Conservation (phyloP, 2,113 vertebrate genomes). For the Psilopsiagon aymara region DNA sequence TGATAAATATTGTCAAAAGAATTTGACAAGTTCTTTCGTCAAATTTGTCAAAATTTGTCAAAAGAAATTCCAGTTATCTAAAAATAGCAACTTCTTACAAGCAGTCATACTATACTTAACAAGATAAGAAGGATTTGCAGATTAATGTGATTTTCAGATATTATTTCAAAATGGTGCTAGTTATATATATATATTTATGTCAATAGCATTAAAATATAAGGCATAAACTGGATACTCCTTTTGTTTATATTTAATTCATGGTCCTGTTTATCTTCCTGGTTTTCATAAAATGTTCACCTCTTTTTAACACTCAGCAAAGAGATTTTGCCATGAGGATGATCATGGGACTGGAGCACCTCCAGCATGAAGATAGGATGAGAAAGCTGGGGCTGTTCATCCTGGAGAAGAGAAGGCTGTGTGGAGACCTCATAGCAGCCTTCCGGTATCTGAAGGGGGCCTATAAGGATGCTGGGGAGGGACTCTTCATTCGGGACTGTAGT, state of each 20-base stretch:
- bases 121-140: not conserved
- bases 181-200: not conserved
- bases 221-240: not conserved
- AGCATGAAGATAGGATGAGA: too few species aligned
- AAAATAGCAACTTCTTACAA: not conserved
- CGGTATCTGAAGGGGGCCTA: too few species aligned
- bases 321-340: not conserved
- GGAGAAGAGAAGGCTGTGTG: too few species aligned
- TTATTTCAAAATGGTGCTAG: not conserved
- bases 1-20: not conserved
- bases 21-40: not conserved
- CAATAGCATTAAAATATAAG: constrained; percentile 32
- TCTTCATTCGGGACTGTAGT: too few species aligned
- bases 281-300: not conserved
- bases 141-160: not conserved
- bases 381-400: too few species aligned
- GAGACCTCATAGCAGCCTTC: too few species aligned
- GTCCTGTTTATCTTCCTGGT: not conserved
- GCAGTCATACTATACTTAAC: not conserved
- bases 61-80: not conserved
- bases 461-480: too few species aligned
- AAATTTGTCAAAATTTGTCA: not conserved
- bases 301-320: not conserved
- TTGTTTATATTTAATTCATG: not conserved
- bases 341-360: too few species aligned